These are phyloP conservation scores for Pygoscelis antarcticus DNA, from an alignment of 2,113 vertebrate genomes.

Conservation along the genomic window DNA sequence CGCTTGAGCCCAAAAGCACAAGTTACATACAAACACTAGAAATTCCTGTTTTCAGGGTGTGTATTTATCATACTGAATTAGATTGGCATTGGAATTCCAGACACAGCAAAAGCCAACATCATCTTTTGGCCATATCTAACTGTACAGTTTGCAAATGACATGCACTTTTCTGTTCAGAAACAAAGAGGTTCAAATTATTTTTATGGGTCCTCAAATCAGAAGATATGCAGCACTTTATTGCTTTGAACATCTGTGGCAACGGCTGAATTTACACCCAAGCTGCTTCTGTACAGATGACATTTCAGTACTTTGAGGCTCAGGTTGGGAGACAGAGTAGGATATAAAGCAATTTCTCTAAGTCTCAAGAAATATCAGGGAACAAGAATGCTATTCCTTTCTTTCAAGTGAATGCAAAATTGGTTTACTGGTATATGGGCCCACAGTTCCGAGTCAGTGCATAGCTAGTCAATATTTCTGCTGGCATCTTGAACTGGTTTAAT, in stretches of 20 bases:
- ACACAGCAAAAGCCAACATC: slow-evolving; percentile 40
- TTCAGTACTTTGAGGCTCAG: slow-evolving; percentile 23
- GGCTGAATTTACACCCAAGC: slow-evolving; percentile 30
- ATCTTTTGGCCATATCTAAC: slow-evolving; percentile 47
- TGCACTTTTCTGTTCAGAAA: slow-evolving; percentile 2
- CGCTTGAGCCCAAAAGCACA: slow-evolving; percentile 37
- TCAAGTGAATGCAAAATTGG: slow-evolving; percentile 38
- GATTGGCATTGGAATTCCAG: slow-evolving; percentile 63
- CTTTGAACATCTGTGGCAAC: slow-evolving; percentile 53
- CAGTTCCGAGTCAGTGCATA: slow-evolving; percentile 69
- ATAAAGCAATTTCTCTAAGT: not conserved
- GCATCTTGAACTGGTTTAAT: slow-evolving; percentile 67
- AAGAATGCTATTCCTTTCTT: slow-evolving; percentile 34
- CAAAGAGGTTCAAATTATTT: not conserved
- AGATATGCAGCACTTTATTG: slow-evolving; percentile 65
- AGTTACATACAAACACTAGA: slow-evolving; percentile 35
- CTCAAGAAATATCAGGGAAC: slow-evolving; percentile 48
- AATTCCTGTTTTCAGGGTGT: not conserved
- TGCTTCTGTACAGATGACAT: not conserved
- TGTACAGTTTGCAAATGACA: slow-evolving; percentile 34
- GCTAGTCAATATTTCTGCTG: slow-evolving; percentile 72
- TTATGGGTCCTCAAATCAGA: slow-evolving; percentile 12
- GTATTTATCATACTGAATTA: slow-evolving; percentile 60
- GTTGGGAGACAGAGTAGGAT: not conserved
- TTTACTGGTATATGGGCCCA: slow-evolving; percentile 44